phyloP scores from a whole-genome alignment of 2,888 invertebrate species.

The Cryptus viduatorius region DNA sequence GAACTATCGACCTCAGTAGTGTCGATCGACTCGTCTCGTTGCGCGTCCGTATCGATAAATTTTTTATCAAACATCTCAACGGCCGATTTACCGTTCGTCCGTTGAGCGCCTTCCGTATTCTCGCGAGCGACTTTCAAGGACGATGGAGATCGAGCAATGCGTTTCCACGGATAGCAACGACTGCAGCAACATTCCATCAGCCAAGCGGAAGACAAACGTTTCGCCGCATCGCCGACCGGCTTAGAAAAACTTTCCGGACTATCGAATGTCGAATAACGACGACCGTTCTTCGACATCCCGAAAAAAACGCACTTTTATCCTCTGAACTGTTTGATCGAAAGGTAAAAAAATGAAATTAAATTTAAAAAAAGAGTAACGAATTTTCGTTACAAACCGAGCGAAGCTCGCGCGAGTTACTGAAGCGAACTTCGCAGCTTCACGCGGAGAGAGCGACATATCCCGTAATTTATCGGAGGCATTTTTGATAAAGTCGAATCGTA shows the following conservation, averaged over 20 bases:
- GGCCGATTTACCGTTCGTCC: conserved; percentile 19
- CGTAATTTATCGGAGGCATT: conserved; percentile 18
- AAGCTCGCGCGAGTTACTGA: conserved; percentile 49
- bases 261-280: conserved; percentile 73
- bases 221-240: conserved; percentile 65
- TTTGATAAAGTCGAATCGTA: conserved; percentile 14
- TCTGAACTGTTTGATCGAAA: conserved; percentile 1
- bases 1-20: conserved; percentile 44
- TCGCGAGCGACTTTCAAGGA: conserved; percentile 24
- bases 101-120: conserved; percentile 37
- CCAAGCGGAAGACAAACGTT: conserved; percentile 69
- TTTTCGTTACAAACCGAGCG: not conserved
- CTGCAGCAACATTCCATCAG: conserved; percentile 72
- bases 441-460: not conserved
- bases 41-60: conserved; percentile 23
- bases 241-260: conserved; percentile 66
- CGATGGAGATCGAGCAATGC: conserved; percentile 14
- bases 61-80: conserved; percentile 39
- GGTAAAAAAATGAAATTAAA: conserved; percentile 1
- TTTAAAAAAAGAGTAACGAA: conserved; percentile 20
- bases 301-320: not conserved
- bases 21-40: conserved; percentile 2
- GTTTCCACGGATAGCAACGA: conserved; percentile 68
- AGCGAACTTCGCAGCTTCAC: conserved; percentile 31
- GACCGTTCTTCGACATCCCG: conserved; percentile 67